Percentiles rank a stretch among this genome's conserved stretches.
Evolutionary conservation across 1,140 invertebrate genomes (phyloP).

Genomic region (Procambarus clarkii): DNA sequence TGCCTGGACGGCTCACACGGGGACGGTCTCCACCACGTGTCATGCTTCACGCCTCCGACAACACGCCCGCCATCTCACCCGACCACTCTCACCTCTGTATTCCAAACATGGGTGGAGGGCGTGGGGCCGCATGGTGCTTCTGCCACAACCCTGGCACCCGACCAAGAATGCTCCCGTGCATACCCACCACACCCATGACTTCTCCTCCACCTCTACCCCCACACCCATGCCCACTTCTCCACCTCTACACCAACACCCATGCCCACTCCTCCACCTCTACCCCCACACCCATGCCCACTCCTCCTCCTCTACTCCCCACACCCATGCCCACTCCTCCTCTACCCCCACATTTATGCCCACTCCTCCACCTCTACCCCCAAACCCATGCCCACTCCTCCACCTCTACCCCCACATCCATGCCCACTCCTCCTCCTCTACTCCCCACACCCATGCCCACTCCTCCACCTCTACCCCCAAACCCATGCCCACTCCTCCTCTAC

Average conservation of each 20-base stretch:
- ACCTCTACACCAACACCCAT: background rate
- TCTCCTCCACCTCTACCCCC: background rate
- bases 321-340: no score
- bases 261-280: background rate
- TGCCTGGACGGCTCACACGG: no score
- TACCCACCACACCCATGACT: background rate
- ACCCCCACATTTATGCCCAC: background rate
- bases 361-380: background rate
- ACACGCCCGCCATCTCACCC: background rate
- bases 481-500: background rate
- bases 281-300: no score
- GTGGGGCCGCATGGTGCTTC: background rate
- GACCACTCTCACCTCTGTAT: background rate
- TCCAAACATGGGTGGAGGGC: background rate
- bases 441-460: background rate
- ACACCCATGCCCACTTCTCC: background rate
- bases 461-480: background rate
- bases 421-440: no score
- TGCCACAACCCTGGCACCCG: background rate
- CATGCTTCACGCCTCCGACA: background rate
- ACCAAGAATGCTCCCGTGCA: conserved; percentile 28
- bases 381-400: background rate
- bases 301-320: no score
- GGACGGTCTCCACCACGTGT: background rate
- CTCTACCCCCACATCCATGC: background rate